Evolutionary conservation across 2,888 invertebrate genomes (phyloP), one percentile per base, ranked within the genome.

Genomic region (Eumerus sabulonum): DNA sequence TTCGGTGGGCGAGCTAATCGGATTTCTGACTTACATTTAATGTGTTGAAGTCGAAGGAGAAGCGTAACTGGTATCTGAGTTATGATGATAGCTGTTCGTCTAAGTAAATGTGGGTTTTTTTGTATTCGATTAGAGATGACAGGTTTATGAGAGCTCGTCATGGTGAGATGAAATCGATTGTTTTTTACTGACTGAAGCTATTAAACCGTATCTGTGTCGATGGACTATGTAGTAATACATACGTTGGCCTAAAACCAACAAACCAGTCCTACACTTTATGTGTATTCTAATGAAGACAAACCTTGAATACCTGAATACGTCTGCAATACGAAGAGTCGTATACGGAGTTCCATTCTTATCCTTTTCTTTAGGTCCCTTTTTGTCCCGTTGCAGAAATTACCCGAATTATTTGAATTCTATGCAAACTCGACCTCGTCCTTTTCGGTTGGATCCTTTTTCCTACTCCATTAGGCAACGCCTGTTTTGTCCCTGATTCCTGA

Each of bases 401-500:
- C 60, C 35, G 54, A 53, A 79, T 79, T 79, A 79, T 79, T 79
- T 64, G 79, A 79, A 79, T 79, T 79, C 74, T 70, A 79, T 79
- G 74, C 74, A 74, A 79, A 79, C 79, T 64, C 66, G 50, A 63
- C 57, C 64, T 53, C 59, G 27, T 27, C 27, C 27, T 27, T 27
- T 27, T 27, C 27, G 27, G 27, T 27, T 4, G 27, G 7, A 27
- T 27, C 27, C 27, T 7, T 7, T 2, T 27, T 27, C 27, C 27
- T 27, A 7, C 42, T 63, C 74, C 72, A 66, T 71, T 70, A 40
- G 36, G 51, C 45, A 19, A 19, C 50, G 53, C 18, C 38, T 53
- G 38, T 62, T 67, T 48, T 67, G 27, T 51, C 9, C 1, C 63
- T 36, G 40, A 40, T 44, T 18, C 54, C 59, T 38, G 19, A 44